Evolutionary conservation across 2,888 invertebrate species (phyloP).

Genomic region (Stramonita haemastoma): DNA sequence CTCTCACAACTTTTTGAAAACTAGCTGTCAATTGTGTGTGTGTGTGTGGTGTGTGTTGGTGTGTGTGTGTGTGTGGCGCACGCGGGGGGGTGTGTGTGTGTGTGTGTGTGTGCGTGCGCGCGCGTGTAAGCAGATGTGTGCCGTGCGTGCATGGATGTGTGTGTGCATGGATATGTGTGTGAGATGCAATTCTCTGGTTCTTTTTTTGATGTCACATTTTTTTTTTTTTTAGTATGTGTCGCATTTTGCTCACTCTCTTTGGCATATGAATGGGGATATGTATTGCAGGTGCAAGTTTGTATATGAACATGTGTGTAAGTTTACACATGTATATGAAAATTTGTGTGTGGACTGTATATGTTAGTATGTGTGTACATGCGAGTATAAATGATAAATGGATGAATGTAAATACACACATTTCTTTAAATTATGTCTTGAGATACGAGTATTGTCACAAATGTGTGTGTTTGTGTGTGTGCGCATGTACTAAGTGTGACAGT

Average conservation of each 20-base stretch:
- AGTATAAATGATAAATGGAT: background rate
- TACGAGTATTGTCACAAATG: background rate
- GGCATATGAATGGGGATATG: no score
- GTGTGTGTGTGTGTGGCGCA: background rate
- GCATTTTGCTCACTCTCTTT: no score
- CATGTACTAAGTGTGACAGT: no score
- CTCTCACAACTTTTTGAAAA: no score
- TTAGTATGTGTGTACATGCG: background rate
- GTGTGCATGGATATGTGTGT: background rate
- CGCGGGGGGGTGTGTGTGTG: background rate
- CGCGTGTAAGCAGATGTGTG: background rate
- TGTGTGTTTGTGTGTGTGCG: conserved; percentile 5
- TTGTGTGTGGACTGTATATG: background rate
- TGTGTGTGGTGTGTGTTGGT: background rate
- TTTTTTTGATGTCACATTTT: no score
- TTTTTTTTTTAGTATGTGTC: no score
- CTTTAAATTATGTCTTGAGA: no score
- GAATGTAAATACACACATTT: no score
- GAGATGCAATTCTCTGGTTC: no score
- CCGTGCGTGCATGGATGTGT: background rate
- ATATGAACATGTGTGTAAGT: background rate
- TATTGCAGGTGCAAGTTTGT: background rate
- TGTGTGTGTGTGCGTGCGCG: conserved; percentile 5
- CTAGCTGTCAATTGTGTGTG: background rate
- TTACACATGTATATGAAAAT: no score